Conservation (phyloP, 2,888 invertebrate species). For the Napeogenes sylphis region DNA sequence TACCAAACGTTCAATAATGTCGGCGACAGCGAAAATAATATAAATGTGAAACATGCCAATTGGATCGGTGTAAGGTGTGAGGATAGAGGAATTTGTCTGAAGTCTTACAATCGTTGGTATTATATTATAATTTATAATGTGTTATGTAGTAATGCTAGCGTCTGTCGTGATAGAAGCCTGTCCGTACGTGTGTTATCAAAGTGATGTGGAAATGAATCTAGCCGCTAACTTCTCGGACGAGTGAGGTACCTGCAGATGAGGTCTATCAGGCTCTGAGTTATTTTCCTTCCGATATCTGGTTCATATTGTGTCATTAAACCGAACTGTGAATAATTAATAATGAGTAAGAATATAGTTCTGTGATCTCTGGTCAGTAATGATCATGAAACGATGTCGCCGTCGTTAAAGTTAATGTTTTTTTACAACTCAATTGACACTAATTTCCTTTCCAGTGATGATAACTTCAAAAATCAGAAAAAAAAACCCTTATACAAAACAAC, state of each 20-base stretch:
- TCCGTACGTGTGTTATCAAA: constrained; percentile 36
- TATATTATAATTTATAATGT: no score
- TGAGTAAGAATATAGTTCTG: constrained; percentile 6
- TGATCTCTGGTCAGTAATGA: neutral
- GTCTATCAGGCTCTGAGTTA: constrained; percentile 92
- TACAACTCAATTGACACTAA: no score
- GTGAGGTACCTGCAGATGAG: constrained; percentile 91
- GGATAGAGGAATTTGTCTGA: constrained; percentile 12
- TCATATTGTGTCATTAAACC: constrained; percentile 91
- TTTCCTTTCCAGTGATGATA: no score
- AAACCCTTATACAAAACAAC: no score
- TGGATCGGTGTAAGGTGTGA: constrained; percentile 38
- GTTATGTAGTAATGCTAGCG: constrained; percentile 9
- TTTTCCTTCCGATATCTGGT: constrained; percentile 90
- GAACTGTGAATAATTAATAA: constrained; percentile 81
- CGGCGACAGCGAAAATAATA: constrained; percentile 57
- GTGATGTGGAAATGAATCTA: constrained; percentile 64
- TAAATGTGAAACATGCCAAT: constrained; percentile 67
- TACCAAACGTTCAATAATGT: constrained; percentile 17
- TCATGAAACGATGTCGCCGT: no score
- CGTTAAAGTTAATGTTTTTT: no score
- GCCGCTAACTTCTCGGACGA: constrained; percentile 53
- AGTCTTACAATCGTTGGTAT: constrained; percentile 8
- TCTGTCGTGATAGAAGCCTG: constrained; percentile 25
- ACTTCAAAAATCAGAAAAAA: no score